phyloP scores from a whole-genome alignment of 2,113 vertebrate genomes.

The Crocuta crocuta region DNA sequence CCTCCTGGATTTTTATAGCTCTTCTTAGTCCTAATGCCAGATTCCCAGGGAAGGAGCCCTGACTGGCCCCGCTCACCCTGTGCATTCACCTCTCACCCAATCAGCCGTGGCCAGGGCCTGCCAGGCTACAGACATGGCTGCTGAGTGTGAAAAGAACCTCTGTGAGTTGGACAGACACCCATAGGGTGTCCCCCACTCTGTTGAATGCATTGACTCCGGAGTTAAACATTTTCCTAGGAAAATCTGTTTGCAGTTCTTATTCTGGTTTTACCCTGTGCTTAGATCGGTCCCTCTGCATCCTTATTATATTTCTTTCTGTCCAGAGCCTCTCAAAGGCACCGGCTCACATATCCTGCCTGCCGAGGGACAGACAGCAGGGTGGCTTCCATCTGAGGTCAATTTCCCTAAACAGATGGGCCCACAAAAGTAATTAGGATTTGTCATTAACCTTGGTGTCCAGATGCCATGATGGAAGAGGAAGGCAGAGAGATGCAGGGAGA shows the following conservation, averaged over 20 bases:
- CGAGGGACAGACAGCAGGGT: not conserved
- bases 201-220: not conserved
- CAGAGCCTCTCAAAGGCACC: not conserved
- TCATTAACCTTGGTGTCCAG: conserved; percentile 75
- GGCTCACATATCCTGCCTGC: not conserved
- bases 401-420: conserved; percentile 77
- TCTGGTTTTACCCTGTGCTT: not conserved
- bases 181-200: not conserved
- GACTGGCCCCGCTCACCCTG: not conserved
- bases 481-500: not conserved
- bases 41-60: not conserved
- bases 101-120: not conserved
- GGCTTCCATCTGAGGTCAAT: not conserved
- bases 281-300: not conserved
- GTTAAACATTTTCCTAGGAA: not conserved
- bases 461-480: conserved; percentile 22
- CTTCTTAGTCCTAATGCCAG: not conserved
- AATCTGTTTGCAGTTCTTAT: not conserved
- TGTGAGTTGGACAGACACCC: not conserved
- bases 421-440: conserved; percentile 59
- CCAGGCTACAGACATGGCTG: not conserved
- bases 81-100: not conserved
- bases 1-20: not conserved
- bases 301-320: not conserved
- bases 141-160: not conserved